Conservation (phyloP, 2,888 invertebrate species). For the Oscheius onirici region DNA sequence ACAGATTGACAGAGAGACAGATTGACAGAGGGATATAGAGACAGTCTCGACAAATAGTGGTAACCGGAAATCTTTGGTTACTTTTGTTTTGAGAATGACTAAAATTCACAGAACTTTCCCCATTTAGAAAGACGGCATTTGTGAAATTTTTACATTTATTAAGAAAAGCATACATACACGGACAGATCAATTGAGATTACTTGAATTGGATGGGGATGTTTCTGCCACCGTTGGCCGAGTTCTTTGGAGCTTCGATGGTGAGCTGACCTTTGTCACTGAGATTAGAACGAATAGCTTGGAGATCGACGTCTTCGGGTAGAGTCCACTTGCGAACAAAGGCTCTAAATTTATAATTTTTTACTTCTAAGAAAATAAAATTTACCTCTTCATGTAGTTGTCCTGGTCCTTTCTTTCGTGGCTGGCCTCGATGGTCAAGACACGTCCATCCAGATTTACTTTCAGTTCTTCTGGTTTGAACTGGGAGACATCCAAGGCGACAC, state of each 20-base stretch:
- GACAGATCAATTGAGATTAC: neutral
- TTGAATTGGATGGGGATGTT: constrained; percentile 15
- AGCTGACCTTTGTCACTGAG: constrained; percentile 39
- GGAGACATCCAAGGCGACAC: constrained; percentile 40
- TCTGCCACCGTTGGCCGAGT: neutral
- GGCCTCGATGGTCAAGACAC: constrained; percentile 42
- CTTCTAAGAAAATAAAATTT: neutral
- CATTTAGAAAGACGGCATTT: no score
- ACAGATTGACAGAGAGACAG: no score
- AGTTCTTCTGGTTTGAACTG: constrained; percentile 52
- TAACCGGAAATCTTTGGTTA: no score
- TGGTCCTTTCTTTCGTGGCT: constrained; percentile 36
- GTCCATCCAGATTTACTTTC: constrained; percentile 47
- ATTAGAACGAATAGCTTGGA: constrained; percentile 35
- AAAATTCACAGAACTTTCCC: no score
- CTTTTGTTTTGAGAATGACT: no score
- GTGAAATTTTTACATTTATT: neutral
- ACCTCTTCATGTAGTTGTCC: constrained; percentile 38
- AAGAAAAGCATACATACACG: neutral
- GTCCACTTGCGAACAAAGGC: constrained; percentile 46
- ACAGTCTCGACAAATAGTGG: no score
- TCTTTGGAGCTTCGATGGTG: constrained; percentile 44
- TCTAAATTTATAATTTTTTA: constrained; percentile 26
- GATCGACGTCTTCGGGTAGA: constrained; percentile 44
- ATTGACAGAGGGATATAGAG: no score